A percentile compares a stretch with the other conserved stretches of the same genome.
Evolutionary conservation across 2,113 vertebrate species (phyloP).

Genomic region (Dasyornis broadbenti): DNA sequence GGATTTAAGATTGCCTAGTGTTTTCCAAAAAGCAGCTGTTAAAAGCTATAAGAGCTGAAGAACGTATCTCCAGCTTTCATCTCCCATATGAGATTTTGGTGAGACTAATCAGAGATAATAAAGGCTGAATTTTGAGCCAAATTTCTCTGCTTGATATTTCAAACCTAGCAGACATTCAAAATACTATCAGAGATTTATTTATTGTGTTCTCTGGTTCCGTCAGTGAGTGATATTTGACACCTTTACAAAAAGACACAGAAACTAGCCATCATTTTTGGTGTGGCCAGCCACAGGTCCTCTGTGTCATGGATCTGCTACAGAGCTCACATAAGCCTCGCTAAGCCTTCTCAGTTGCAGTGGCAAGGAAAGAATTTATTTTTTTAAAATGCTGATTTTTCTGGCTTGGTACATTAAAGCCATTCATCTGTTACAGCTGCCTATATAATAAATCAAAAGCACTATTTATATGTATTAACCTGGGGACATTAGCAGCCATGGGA

Average conservation of each 20-base stretch:
- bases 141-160: background rate
- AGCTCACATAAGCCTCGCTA: background rate
- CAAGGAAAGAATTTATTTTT: background rate
- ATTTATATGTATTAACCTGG: background rate
- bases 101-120: background rate
- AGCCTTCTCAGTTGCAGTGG: background rate
- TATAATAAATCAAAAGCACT: conserved; percentile 10
- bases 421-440: conserved; percentile 9
- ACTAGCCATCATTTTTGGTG: background rate
- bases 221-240: background rate
- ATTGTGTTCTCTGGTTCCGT: background rate
- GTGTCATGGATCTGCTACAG: background rate
- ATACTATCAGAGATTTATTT: background rate
- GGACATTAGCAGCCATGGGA: background rate
- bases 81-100: background rate
- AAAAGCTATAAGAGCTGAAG: background rate
- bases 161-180: background rate
- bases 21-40: background rate
- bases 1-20: background rate
- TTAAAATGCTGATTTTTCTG: background rate
- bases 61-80: background rate
- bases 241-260: background rate
- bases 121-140: background rate
- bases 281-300: background rate
- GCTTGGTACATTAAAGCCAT: conserved; percentile 9